A percentile compares a stretch with the other conserved stretches of the same genome.
These are phyloP conservation scores for Onychomys torridus DNA, from an alignment of 2,797 vertebrate species.

Conservation along the genomic window DNA sequence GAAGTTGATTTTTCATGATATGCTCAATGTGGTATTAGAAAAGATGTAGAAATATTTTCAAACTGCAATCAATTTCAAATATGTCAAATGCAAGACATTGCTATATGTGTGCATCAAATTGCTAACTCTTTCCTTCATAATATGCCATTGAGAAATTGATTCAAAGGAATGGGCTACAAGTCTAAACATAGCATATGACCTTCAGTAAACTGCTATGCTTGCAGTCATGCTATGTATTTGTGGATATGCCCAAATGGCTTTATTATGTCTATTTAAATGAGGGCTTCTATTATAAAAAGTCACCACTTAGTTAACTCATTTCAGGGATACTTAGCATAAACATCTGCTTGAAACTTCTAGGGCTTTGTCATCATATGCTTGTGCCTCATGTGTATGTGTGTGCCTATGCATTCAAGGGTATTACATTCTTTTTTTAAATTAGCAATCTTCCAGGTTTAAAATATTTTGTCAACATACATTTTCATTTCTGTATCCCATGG, in stretches of 20 bases:
- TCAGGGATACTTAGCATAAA: conserved; percentile 16
- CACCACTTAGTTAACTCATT: conserved; percentile 55
- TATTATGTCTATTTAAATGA: conserved; percentile 68
- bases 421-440: background rate
- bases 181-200: conserved; percentile 69
- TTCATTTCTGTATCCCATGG: conserved; percentile 11
- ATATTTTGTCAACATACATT: background rate
- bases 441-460: background rate
- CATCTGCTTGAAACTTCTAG: conserved; percentile 46
- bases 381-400: background rate
- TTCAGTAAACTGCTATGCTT: conserved; percentile 59
- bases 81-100: conserved; percentile 46
- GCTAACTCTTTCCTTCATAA: conserved; percentile 36
- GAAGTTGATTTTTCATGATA: conserved; percentile 14
- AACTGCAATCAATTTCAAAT: conserved; percentile 11
- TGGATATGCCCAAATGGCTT: conserved; percentile 68
- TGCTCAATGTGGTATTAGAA: background rate
- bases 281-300: conserved; percentile 62
- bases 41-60: background rate
- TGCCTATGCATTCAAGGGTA: background rate
- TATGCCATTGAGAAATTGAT: conserved; percentile 38
- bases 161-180: conserved; percentile 9
- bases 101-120: conserved; percentile 38
- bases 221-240: conserved; percentile 52
- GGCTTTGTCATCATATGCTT: background rate